phyloP scores from a whole-genome alignment of 2,797 vertebrate species.

The Pelodytes ibericus region DNA sequence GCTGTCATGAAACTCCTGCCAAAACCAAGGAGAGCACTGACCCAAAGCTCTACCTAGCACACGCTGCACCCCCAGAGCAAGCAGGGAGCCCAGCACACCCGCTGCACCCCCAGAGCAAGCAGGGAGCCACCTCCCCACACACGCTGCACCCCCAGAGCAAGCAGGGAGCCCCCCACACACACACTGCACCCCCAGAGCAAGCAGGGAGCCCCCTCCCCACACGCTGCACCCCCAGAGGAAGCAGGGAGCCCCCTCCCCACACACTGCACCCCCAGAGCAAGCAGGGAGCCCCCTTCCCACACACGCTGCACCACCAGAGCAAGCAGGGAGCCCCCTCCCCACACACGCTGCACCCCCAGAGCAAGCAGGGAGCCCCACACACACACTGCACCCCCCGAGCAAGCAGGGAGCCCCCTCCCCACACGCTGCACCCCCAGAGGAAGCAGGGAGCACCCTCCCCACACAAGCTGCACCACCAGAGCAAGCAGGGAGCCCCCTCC shows the following conservation, averaged over 20 bases:
- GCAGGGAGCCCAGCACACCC: too few relatives aligned
- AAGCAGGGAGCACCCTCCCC: not conserved
- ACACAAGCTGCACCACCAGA: not conserved
- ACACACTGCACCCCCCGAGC: too few relatives aligned
- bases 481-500: not conserved
- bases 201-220: not conserved
- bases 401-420: not conserved
- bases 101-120: not conserved
- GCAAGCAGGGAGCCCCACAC: not conserved
- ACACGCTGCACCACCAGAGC: too few relatives aligned
- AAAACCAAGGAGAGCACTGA: not conserved
- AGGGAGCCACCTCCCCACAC: not conserved
- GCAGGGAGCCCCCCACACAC: not conserved
- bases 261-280: too few relatives aligned
- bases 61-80: too few relatives aligned
- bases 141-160: not conserved
- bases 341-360: not conserved
- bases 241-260: not conserved
- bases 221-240: not conserved
- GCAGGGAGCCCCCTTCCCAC: not conserved
- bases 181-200: too few relatives aligned
- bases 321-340: not conserved
- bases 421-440: not conserved
- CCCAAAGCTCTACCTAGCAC: too few relatives aligned
- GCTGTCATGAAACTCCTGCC: slow-evolving; percentile 55